Base-by-base conservation (phyloP, 2,888 invertebrate genomes). In the Heteromurus nitidus region DNA sequence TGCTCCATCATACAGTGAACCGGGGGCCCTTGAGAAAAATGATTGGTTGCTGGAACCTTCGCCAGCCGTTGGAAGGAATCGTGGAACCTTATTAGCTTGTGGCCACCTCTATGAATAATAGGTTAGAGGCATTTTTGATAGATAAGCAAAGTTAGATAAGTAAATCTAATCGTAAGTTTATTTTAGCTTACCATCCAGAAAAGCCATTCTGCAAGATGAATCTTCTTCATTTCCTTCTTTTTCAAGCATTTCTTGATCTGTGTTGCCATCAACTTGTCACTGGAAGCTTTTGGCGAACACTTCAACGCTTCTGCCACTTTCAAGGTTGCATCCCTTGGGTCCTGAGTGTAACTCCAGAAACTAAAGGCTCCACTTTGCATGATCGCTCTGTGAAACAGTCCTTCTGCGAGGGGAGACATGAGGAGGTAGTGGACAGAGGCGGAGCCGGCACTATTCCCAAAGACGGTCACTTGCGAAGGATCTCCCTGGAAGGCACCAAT, bases 401-500 rank as follows among this genome's bases (percentile, higher is more conserved):
- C 76, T 67, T 42, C 16, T 11, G 67, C 18, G 2, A 24, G 24
- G 11, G 44, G 67, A 2, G 67, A n/a, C 50, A 67, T 47, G 26
- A 67, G 7, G 3, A 67, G 47, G 28, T n/a, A 67, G 28, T 67
- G 50, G 5, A 67, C 50, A 2, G 67, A 22, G 1, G 67, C 62
- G 22, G 58, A 58, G 50, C 62, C 62, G 2, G 62, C 62, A 16
- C 30, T 47, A 0, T 26, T 62, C 0, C 77, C 76, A 44, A 70
- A 42, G 24, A 70, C 60, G 24, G 70, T 70, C 2, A 70, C 60
- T 20, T 55, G 28, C 13, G 1, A 28, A 5, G 58, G 70, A 50
- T 70, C 70, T 13, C 69, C 69, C 16, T 42, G 31, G n/a, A 70
- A 70, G n/a, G 58, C 20, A 1, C 9, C 77, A 44, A 82, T 82